phyloP scores from a whole-genome alignment of 2,888 invertebrate species.

The Caenorhabditis zanzibari region DNA sequence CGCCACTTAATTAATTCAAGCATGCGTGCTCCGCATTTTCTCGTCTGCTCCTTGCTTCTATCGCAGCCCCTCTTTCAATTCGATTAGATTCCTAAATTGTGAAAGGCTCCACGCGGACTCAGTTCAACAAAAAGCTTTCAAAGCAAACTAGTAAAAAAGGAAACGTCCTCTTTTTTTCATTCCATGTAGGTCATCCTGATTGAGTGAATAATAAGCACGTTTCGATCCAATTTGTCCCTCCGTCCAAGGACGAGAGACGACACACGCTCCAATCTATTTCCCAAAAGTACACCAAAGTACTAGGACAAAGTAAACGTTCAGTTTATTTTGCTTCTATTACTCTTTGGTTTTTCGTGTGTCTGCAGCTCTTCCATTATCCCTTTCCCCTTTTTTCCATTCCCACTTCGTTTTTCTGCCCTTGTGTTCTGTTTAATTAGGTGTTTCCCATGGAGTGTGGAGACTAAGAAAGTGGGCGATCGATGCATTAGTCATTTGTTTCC shows the following conservation, averaged over 20 bases:
- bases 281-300: constrained; percentile 46
- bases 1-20: constrained; percentile 51
- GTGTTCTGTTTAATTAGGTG: constrained; percentile 58
- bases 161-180: constrained; percentile 35
- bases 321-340: constrained; percentile 5
- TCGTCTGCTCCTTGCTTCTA: constrained; percentile 4
- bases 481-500: constrained; percentile 49
- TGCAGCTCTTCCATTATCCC: constrained; percentile 23
- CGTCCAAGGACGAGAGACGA: constrained; percentile 42
- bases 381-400: constrained; percentile 33
- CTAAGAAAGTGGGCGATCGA: constrained; percentile 38
- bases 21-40: constrained; percentile 26
- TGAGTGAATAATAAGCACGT: constrained; percentile 62
- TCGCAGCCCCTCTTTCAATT: constrained; percentile 38
- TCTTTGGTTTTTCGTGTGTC: constrained; percentile 43
- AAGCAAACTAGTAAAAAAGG: not conserved
- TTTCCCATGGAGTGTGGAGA: constrained; percentile 37
- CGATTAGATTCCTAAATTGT: constrained; percentile 27
- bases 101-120: not conserved
- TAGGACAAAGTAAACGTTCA: constrained; percentile 32
- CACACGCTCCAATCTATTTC: constrained; percentile 30
- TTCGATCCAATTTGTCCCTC: constrained; percentile 56
- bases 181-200: constrained; percentile 46
- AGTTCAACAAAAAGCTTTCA: constrained; percentile 4
- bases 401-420: constrained; percentile 32